phyloP scores from a whole-genome alignment of 2,888 invertebrate genomes.

The Lordiphosa fenestrarum region DNA sequence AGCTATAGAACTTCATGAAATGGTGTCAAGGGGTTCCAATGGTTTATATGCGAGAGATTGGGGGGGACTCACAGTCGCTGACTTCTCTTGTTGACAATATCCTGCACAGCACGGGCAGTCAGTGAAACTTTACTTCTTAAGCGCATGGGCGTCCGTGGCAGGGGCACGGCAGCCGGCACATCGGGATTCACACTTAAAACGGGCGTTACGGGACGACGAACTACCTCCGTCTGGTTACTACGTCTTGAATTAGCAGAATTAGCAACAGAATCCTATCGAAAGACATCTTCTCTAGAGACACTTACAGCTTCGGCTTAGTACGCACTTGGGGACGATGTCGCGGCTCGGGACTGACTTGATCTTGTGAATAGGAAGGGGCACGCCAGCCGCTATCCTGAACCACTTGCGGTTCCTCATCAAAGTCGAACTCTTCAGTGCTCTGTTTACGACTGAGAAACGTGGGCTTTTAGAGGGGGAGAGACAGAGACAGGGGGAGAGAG shows the following conservation, averaged over 20 bases:
- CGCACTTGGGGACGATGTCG: slow-evolving; percentile 44
- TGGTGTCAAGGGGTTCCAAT: background rate
- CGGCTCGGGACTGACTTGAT: slow-evolving; percentile 50
- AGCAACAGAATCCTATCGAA: background rate
- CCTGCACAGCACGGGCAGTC: slow-evolving; percentile 73
- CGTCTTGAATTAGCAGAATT: slow-evolving; percentile 50
- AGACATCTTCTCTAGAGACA: slow-evolving; percentile 19
- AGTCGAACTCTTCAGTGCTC: slow-evolving; percentile 70
- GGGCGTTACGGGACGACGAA: slow-evolving; percentile 72
- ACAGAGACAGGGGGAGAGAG: background rate
- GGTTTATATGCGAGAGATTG: background rate
- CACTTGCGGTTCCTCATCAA: slow-evolving; percentile 51
- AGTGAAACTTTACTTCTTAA: slow-evolving; percentile 70
- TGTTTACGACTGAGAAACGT: slow-evolving; percentile 56
- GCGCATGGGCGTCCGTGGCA: slow-evolving; percentile 75
- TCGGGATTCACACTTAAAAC: slow-evolving; percentile 64
- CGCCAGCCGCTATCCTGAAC: slow-evolving; percentile 53
- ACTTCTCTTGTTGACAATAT: slow-evolving; percentile 66
- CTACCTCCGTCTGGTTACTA: slow-evolving; percentile 56
- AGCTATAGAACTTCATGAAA: background rate
- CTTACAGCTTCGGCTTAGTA: slow-evolving; percentile 68
- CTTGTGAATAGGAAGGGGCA: slow-evolving; percentile 17
- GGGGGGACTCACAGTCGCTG: slow-evolving; percentile 61
- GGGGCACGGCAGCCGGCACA: slow-evolving; percentile 68
- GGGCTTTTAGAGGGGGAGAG: background rate